phyloP scores from a whole-genome alignment of 2,888 invertebrate species.

The Phanerotoma sp. region DNA sequence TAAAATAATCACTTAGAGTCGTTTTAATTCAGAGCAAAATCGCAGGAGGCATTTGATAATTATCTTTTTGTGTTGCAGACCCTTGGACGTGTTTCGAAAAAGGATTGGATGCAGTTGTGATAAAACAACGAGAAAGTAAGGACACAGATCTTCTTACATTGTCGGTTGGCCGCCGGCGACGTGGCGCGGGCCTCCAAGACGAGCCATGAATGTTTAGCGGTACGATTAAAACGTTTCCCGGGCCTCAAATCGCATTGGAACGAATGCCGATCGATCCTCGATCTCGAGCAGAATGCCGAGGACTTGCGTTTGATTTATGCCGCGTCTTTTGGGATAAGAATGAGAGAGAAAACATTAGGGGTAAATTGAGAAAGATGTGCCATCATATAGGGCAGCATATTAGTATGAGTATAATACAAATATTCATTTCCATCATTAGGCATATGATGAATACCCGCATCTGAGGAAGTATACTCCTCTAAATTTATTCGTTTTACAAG shows the following conservation, averaged over 20 bases:
- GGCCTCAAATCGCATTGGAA: constrained; percentile 41
- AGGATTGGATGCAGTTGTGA: constrained; percentile 11
- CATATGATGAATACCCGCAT: too few relatives aligned
- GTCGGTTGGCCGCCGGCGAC: constrained; percentile 10
- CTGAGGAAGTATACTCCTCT: too few relatives aligned
- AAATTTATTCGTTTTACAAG: too few relatives aligned
- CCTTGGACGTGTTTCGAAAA: constrained; percentile 7
- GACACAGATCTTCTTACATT: constrained; percentile 4
- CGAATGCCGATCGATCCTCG: constrained; percentile 48
- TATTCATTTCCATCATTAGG: too few relatives aligned
- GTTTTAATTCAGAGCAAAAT: constrained; percentile 3
- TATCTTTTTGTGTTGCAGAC: constrained; percentile 1
- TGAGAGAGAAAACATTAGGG: constrained; percentile 8
- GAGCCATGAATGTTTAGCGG: constrained; percentile 40
- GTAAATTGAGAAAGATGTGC: not conserved
- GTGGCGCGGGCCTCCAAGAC: constrained; percentile 23
- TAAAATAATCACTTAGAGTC: constrained; percentile 4
- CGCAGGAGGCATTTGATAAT: constrained; percentile 2
- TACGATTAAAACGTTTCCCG: constrained; percentile 47
- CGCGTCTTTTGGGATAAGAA: constrained; percentile 28
- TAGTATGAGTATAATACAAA: too few relatives aligned
- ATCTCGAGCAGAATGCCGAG: constrained; percentile 41
- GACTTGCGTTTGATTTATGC: constrained; percentile 42
- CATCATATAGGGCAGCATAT: not conserved
- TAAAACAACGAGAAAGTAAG: constrained; percentile 7